phyloP scores from a whole-genome alignment of 1,140 invertebrate genomes.

The Leptinotarsa lineolata region DNA sequence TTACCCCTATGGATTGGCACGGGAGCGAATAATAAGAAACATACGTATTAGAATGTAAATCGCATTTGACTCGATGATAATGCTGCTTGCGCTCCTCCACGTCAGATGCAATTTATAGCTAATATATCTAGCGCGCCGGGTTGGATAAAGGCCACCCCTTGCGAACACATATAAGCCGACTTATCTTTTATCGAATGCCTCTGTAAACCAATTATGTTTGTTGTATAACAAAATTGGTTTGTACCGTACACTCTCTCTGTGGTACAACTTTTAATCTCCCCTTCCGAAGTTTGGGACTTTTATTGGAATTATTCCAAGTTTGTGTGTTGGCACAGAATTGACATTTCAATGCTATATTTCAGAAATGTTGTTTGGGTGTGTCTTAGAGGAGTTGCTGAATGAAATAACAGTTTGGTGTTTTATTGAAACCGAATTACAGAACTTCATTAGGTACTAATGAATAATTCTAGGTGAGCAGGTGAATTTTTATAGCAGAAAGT shows the following conservation, averaged over 20 bases:
- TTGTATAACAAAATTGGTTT: slow-evolving; percentile 26
- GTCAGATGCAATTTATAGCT: slow-evolving; percentile 39
- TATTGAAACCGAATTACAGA: too few species aligned
- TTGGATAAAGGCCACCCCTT: slow-evolving; percentile 23
- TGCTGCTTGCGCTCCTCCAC: slow-evolving; percentile 6
- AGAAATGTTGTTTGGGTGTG: too few species aligned
- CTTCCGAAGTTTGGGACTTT: not conserved
- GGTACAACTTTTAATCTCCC: slow-evolving; percentile 16
- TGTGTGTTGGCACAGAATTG: too few species aligned
- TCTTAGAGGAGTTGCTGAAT: too few species aligned
- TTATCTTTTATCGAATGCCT: slow-evolving; percentile 36
- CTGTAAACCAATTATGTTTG: slow-evolving; percentile 36
- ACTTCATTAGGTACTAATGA: too few species aligned
- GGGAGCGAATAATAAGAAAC: slow-evolving; percentile 33
- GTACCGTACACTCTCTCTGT: not conserved
- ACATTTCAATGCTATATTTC: too few species aligned
- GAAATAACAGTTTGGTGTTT: too few species aligned
- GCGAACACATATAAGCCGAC: slow-evolving; percentile 33
- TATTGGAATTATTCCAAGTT: not conserved
- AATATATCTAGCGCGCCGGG: slow-evolving; percentile 33
- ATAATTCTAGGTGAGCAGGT: too few species aligned
- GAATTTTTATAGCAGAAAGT: too few species aligned
- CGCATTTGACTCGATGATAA: slow-evolving; percentile 34
- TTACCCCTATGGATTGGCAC: slow-evolving; percentile 7
- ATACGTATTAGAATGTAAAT: slow-evolving; percentile 34